phyloP scores from a whole-genome alignment of 2,113 vertebrate species.

The Calypte anna region DNA sequence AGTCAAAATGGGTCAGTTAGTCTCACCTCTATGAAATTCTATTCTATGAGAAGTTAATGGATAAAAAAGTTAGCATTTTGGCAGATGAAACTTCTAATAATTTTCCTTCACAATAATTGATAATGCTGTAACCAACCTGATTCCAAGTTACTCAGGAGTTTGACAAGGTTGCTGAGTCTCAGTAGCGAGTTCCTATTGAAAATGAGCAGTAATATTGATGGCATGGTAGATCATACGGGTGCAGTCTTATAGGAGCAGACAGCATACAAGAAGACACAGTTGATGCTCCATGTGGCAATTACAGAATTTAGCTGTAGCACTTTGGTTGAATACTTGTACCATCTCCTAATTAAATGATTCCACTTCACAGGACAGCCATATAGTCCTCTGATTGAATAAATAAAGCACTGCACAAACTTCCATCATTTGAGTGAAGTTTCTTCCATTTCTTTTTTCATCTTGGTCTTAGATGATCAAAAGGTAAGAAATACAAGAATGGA shows the following conservation, averaged over 20 bases:
- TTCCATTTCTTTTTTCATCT: neutral
- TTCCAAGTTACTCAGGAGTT: neutral
- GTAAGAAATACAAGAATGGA: neutral
- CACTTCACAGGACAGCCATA: slow-evolving; percentile 39
- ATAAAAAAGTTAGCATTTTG: neutral
- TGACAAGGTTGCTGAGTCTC: neutral
- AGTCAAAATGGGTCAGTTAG: neutral
- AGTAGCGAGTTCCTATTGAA: neutral
- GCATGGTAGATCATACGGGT: slow-evolving; percentile 2
- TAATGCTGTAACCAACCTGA: neutral
- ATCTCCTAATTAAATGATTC: slow-evolving; percentile 66
- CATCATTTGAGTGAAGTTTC: neutral
- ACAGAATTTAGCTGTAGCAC: slow-evolving; percentile 56
- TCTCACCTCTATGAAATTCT: no score
- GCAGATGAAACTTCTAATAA: neutral
- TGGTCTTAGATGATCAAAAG: neutral
- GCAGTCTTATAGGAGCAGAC: slow-evolving; percentile 41
- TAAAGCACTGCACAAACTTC: slow-evolving; percentile 13
- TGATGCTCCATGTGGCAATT: slow-evolving; percentile 66
- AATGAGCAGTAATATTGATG: slow-evolving; percentile 21
- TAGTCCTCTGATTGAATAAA: slow-evolving; percentile 39
- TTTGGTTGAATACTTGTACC: slow-evolving; percentile 40
- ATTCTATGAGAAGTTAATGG: no score
- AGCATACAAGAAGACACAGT: slow-evolving; percentile 40
- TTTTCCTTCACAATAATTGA: neutral